Conservation (phyloP, 2,888 invertebrate genomes). For the Criorhina ranunculi region DNA sequence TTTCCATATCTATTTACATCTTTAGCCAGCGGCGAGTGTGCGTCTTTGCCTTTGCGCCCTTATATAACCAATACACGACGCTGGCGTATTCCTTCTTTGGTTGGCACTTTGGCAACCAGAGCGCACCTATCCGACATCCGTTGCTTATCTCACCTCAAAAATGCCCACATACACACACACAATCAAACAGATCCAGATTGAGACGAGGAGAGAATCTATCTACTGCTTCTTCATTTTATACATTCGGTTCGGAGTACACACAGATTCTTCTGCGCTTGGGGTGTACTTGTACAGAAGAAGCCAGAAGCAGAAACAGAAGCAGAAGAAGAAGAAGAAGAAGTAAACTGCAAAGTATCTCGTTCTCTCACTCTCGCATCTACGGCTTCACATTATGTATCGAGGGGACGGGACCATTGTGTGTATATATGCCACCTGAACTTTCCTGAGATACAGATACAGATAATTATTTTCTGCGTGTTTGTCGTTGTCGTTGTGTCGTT, state of each 20-base stretch:
- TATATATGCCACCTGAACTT: slow-evolving; percentile 58
- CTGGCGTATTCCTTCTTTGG: slow-evolving; percentile 47
- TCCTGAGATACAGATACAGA: slow-evolving; percentile 71
- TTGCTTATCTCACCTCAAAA: slow-evolving; percentile 67
- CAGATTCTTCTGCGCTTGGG: slow-evolving; percentile 59
- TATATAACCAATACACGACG: slow-evolving; percentile 50
- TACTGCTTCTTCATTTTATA: slow-evolving; percentile 12
- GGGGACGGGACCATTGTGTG: slow-evolving; percentile 50
- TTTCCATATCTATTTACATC: slow-evolving; percentile 51
- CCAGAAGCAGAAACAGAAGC: too few species aligned
- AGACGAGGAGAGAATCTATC: slow-evolving; percentile 9
- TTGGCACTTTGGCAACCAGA: slow-evolving; percentile 33
- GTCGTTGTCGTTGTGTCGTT: slow-evolving; percentile 33
- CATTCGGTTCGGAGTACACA: slow-evolving; percentile 32
- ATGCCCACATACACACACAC: slow-evolving; percentile 19
- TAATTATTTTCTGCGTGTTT: slow-evolving; percentile 71
- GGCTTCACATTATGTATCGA: slow-evolving; percentile 57
- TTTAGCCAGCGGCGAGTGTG: slow-evolving; percentile 44
- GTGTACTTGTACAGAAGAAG: slow-evolving; percentile 13
- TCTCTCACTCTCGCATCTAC: slow-evolving; percentile 59
- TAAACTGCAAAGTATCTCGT: slow-evolving; percentile 41
- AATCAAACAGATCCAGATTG: slow-evolving; percentile 25
- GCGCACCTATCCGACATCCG: slow-evolving; percentile 71
- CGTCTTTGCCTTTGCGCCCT: slow-evolving; percentile 63
- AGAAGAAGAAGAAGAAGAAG: too few species aligned